A percentile compares a stretch with the other conserved stretches of the same genome.
phyloP scores from a whole-genome alignment of 2,888 invertebrate genomes.

The Reticulitermes lucifugus region DNA sequence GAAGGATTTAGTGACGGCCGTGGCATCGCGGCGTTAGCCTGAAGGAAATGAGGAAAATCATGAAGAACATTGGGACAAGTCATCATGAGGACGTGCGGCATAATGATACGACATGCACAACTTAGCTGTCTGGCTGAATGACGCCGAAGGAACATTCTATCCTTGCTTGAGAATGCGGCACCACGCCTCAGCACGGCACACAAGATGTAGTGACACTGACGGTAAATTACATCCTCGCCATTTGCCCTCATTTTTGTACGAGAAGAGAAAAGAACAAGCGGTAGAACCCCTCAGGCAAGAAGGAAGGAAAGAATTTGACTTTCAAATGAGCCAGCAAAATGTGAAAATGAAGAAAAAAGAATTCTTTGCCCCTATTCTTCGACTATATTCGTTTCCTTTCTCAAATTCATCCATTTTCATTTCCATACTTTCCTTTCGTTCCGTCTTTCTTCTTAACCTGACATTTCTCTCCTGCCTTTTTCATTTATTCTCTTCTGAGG shows the following conservation, averaged over 20 bases:
- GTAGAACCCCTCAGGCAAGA: neutral
- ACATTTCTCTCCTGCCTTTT: neutral
- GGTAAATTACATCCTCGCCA: neutral
- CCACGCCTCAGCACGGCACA: neutral
- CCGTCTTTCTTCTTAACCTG: neutral
- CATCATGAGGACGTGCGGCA: no score
- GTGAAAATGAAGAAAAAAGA: constrained; percentile 15
- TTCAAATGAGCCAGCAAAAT: constrained; percentile 26
- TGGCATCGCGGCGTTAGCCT: no score
- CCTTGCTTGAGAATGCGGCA: no score
- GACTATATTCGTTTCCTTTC: neutral
- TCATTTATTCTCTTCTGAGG: neutral
- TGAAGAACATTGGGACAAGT: no score
- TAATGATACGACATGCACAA: no score
- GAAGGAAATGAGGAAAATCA: no score
- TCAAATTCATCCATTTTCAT: neutral
- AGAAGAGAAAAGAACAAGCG: neutral
- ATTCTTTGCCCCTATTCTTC: neutral
- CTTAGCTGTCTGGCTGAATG: no score
- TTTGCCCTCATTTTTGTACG: neutral
- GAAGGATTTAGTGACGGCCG: no score
- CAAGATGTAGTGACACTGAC: neutral
- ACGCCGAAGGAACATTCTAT: no score
- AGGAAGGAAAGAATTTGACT: constrained; percentile 27
- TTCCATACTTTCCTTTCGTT: neutral